Conservation (phyloP, 2,113 vertebrate genomes). For the Notechis scutatus region DNA sequence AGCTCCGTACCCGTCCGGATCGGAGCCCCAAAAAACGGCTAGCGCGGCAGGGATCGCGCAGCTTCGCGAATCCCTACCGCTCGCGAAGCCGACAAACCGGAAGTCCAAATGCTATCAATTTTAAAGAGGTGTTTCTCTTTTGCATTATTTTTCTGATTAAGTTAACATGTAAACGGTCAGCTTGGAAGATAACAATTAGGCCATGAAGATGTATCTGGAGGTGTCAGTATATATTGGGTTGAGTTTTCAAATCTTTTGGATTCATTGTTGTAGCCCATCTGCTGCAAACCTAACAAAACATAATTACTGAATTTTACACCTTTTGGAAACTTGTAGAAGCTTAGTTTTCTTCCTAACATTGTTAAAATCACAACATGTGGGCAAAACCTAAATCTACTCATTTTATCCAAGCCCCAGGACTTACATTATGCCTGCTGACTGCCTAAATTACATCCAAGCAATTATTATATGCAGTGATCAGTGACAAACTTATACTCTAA, state of each 20-base stretch:
- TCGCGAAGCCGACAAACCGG: too few species aligned
- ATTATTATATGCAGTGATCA: constrained; percentile 35
- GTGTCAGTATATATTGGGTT: constrained; percentile 7
- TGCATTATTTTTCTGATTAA: constrained; percentile 59
- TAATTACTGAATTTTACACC: constrained; percentile 63
- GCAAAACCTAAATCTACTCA: constrained; percentile 62
- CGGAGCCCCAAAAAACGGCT: too few species aligned
- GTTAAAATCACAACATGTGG: constrained; percentile 58
- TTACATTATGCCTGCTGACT: constrained; percentile 56
- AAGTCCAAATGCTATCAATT: constrained; percentile 63
- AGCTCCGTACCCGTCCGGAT: too few species aligned
- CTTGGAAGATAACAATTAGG: constrained; percentile 67
- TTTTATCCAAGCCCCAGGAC: constrained; percentile 54
- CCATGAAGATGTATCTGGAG: constrained; percentile 50
- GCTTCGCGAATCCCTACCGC: too few species aligned
- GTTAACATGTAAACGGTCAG: constrained; percentile 69
- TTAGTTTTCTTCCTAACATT: constrained; percentile 36
- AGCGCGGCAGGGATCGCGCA: too few species aligned
- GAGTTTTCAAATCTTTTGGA: constrained; percentile 57
- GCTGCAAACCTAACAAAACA: constrained; percentile 57
- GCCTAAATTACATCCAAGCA: constrained; percentile 63
- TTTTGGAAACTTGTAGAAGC: constrained; percentile 57
- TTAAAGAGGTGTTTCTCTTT: constrained; percentile 63
- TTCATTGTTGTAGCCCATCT: constrained; percentile 63
- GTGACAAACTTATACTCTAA: constrained; percentile 14